Evolutionary conservation across 2,888 invertebrate species (phyloP), one percentile per base, ranked within the genome.

Genomic region (Mayetiola destructor): DNA sequence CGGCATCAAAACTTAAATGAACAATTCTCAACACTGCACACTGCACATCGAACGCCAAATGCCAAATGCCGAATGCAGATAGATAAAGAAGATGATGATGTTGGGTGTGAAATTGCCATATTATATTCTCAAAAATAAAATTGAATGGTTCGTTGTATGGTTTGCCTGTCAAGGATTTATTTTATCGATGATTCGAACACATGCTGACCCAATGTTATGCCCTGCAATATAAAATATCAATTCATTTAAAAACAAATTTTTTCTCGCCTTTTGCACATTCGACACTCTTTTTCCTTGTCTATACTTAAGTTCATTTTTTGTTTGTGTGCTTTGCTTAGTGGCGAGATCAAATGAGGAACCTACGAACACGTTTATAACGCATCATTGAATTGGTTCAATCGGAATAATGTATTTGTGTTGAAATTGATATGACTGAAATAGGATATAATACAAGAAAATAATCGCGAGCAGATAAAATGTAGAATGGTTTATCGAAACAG

Each of bases 21-120:
- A n/a, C n/a, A n/a, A n/a, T n/a, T n/a, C n/a, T n/a, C n/a, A n/a
- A n/a, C n/a, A n/a, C n/a, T n/a, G n/a, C n/a, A n/a, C n/a, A n/a
- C 32, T 9, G 32, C 32, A 12, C 6, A 32, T 9, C 32, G 32
- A 32, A 12, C 32, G 32, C 32, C 32, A 32, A 32, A 32, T n/a
- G n/a, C 32, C 32, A 32, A 32, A 9, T 32, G 32, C 12, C 32
- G 32, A 32, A n/a, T n/a, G n/a, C n/a, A n/a, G n/a, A n/a, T n/a
- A n/a, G n/a, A n/a, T n/a, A n/a, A n/a, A n/a, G n/a, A n/a, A n/a
- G n/a, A n/a, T n/a, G n/a, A n/a, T n/a, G n/a, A n/a, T n/a, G n/a
- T n/a, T 48, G 48, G 48, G 48, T 48, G 48, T 48, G 48, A 48
- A 48, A 23, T 27, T 48, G 29, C 27, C 27, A 48, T 48, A 48